Evolutionary conservation across 1,140 invertebrate species (phyloP).

Genomic region (Lanistes nyassanus): DNA sequence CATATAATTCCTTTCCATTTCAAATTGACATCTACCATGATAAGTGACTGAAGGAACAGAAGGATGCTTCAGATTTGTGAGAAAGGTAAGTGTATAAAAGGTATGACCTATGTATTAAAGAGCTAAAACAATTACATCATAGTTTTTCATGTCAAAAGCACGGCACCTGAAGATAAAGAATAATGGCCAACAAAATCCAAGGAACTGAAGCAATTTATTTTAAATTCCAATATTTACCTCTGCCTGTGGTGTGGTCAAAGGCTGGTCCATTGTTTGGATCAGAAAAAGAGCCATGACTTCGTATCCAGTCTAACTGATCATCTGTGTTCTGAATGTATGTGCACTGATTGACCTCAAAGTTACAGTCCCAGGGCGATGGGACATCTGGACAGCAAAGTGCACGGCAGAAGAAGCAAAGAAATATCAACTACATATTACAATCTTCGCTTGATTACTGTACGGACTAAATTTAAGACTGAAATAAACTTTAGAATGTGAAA

Average conservation of each 20-base stretch:
- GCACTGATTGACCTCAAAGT: conserved; percentile 70
- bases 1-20: no score
- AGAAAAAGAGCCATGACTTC: conserved; percentile 69
- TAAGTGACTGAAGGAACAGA: no score
- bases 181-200: no score
- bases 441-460: not conserved
- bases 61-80: no score
- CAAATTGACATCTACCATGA: no score
- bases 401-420: not conserved
- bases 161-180: no score
- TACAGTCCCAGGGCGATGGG: conserved; percentile 27
- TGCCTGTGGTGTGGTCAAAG: conserved; percentile 5
- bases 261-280: conserved; percentile 1
- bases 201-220: no score
- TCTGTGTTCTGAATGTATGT: conserved; percentile 78
- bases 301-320: conserved; percentile 80
- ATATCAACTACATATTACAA: not conserved
- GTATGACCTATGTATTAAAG: no score
- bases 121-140: no score
- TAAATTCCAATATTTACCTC: not conserved
- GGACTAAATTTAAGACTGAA: not conserved
- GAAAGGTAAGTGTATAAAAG: no score
- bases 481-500: no score
- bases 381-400: conserved; percentile 4
- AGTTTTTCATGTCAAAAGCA: no score